These are phyloP conservation scores for Nyctereutes procyonoides DNA, from an alignment of 2,113 vertebrate species.

Conservation along the genomic window DNA sequence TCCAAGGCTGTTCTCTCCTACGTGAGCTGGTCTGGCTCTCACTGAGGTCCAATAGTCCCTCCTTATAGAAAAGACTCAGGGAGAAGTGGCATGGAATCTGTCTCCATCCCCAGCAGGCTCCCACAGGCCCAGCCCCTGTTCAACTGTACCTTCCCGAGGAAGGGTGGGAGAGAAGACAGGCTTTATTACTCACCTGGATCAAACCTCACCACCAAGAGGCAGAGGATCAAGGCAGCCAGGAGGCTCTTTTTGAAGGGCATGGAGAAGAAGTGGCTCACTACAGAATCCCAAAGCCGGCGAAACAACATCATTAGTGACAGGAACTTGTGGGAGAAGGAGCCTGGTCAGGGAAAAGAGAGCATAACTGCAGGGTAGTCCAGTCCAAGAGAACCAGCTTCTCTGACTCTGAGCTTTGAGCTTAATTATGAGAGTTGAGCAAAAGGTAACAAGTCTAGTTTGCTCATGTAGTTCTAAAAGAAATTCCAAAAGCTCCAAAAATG, in stretches of 20 bases:
- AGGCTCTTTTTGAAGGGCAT: constrained; percentile 88
- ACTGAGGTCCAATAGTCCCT: background rate
- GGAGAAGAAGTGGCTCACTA: constrained; percentile 81
- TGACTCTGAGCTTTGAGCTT: background rate
- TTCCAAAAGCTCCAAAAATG: background rate
- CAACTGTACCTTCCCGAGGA: background rate
- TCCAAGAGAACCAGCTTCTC: background rate
- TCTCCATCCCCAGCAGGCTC: background rate
- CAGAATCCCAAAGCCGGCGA: constrained; percentile 84
- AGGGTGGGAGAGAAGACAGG: background rate
- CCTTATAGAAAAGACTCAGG: background rate
- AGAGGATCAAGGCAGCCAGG: constrained; percentile 90
- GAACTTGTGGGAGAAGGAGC: constrained; percentile 84
- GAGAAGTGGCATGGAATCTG: background rate
- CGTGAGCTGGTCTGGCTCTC: background rate
- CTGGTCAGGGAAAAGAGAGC: constrained; percentile 83
- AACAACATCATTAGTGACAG: constrained; percentile 85
- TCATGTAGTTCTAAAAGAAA: background rate
- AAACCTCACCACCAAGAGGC: constrained; percentile 91
- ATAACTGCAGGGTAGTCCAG: background rate
- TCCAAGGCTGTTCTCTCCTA: background rate
- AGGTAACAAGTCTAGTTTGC: background rate
- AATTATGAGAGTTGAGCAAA: background rate
- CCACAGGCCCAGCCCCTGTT: background rate
- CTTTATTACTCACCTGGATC: constrained; percentile 90